These are phyloP conservation scores for Brenthis ino DNA, from an alignment of 2,888 invertebrate genomes.

Conservation along the genomic window DNA sequence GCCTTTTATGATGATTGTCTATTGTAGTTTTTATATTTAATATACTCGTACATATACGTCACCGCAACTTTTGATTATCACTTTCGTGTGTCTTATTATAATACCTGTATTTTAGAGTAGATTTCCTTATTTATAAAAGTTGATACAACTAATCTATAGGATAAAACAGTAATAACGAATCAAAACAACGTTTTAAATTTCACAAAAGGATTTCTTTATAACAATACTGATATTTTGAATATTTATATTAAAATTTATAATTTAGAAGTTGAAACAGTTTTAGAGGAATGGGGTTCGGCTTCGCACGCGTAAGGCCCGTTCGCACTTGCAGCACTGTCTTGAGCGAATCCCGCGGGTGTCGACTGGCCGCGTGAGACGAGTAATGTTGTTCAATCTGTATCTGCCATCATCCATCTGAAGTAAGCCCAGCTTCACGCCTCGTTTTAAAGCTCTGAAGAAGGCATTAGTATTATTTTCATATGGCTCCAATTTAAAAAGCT, in stretches of 20 bases:
- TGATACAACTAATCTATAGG: not conserved
- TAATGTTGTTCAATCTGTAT: constrained; percentile 55
- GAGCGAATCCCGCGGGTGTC: constrained; percentile 35
- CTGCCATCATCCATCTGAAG: constrained; percentile 54
- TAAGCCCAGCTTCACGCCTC: constrained; percentile 58
- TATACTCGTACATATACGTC: not conserved
- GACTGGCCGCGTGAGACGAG: constrained; percentile 44
- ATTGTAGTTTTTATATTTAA: constrained; percentile 13
- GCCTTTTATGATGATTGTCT: constrained; percentile 6
- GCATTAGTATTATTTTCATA: too few relatives aligned
- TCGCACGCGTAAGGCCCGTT: not conserved
- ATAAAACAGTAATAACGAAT: not conserved
- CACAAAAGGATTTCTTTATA: too few relatives aligned
- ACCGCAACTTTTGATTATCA: constrained; percentile 7
- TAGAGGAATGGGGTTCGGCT: constrained; percentile 9
- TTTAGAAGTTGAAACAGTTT: not conserved
- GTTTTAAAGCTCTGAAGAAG: constrained; percentile 54
- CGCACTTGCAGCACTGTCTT: constrained; percentile 25
- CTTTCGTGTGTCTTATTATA: constrained; percentile 1
- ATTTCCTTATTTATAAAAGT: too few relatives aligned
- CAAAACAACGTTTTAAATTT: not conserved
- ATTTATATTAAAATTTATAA: not conserved
- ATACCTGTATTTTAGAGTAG: too few relatives aligned
- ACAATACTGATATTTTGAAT: too few relatives aligned
- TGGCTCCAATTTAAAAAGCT: too few relatives aligned